A percentile compares a stretch with the other conserved stretches of the same genome.
phyloP scores from a whole-genome alignment of 2,888 invertebrate genomes.

The Apoderus coryli region DNA sequence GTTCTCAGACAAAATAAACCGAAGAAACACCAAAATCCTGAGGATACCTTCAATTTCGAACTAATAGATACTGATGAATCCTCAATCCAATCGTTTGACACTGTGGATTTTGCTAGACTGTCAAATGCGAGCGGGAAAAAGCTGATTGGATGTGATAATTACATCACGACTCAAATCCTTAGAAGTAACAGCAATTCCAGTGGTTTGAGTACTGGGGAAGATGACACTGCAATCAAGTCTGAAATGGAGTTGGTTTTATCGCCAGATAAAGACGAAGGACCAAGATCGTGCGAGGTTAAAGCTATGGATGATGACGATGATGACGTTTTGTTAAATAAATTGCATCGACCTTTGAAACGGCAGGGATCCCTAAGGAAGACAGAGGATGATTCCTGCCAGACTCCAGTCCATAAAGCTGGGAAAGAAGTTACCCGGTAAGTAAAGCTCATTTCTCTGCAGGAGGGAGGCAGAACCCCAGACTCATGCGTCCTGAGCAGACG shows the following conservation, averaged over 20 bases:
- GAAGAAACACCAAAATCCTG: conserved; percentile 49
- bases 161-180: conserved; percentile 61
- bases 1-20: conserved; percentile 54
- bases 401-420: conserved; percentile 18
- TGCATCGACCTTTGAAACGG: conserved; percentile 55
- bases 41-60: conserved; percentile 73
- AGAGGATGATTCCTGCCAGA: conserved; percentile 15
- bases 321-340: conserved; percentile 37
- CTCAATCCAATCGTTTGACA: conserved; percentile 19
- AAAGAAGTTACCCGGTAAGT: conserved; percentile 20
- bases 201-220: too few relatives aligned
- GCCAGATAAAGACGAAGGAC: too few relatives aligned
- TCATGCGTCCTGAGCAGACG: too few relatives aligned
- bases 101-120: conserved; percentile 18
- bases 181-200: too few relatives aligned
- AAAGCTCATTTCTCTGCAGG: background rate
- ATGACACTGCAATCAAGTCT: too few relatives aligned
- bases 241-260: too few relatives aligned
- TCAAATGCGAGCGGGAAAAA: conserved; percentile 35
- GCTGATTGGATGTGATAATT: conserved; percentile 59
- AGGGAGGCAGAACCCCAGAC: background rate
- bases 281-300: too few relatives aligned
- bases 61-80: conserved; percentile 68
- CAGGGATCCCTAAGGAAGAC: conserved; percentile 23
- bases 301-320: too few relatives aligned